Conservation (phyloP, 1,140 invertebrate genomes). For the Cherax quadricarinatus region DNA sequence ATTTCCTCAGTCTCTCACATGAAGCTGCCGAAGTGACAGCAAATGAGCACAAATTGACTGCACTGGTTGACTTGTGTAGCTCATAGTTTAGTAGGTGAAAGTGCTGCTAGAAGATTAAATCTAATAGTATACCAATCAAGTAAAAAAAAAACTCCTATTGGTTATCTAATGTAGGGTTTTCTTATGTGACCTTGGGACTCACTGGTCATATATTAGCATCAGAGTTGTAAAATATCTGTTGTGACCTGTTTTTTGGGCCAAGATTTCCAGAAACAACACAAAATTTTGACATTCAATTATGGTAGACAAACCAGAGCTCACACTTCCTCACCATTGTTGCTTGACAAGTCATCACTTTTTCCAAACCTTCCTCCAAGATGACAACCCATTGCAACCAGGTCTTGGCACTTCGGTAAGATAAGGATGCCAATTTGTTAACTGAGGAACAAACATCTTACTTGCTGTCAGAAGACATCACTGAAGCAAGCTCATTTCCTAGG, state of each 20-base stretch:
- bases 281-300: conserved; percentile 8
- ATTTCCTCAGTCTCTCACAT: neutral
- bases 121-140: conserved; percentile 15
- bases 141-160: conserved; percentile 2
- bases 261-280: conserved; percentile 35
- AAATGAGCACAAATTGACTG: neutral
- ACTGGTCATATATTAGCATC: conserved; percentile 28
- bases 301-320: conserved; percentile 28
- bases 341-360: conserved; percentile 40
- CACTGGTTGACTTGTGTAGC: neutral
- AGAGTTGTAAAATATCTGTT: conserved; percentile 21
- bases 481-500: conserved; percentile 39
- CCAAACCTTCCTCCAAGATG: conserved; percentile 22
- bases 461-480: conserved; percentile 27
- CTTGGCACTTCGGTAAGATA: conserved; percentile 19
- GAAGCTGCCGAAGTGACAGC: neutral
- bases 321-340: neutral
- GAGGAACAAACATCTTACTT: neutral
- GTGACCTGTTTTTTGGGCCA: conserved; percentile 34
- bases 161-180: conserved; percentile 19
- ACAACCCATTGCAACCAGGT: conserved; percentile 26
- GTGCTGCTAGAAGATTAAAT: conserved; percentile 2
- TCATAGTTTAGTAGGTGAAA: conserved; percentile 30
- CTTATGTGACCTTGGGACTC: conserved; percentile 14
- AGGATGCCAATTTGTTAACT: conserved; percentile 22